phyloP scores from a whole-genome alignment of 2,113 vertebrate species.

The Hypocryptadius cinnamomeus region DNA sequence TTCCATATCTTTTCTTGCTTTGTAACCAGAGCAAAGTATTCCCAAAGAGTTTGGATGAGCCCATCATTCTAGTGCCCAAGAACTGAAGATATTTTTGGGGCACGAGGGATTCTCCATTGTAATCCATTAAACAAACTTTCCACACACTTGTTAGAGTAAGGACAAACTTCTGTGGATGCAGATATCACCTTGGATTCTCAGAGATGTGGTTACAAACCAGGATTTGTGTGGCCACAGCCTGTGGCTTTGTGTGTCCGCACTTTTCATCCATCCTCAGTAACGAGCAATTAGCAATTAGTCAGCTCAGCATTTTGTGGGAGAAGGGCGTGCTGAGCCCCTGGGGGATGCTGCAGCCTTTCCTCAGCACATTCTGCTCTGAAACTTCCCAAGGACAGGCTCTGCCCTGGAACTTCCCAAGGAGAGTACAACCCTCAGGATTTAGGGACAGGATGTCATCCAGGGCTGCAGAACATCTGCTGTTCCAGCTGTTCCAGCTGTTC shows the following conservation, averaged over 20 bases:
- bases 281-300: not conserved
- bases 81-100: not conserved
- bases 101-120: not conserved
- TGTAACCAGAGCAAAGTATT: not conserved
- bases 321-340: not conserved
- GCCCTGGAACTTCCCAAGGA: not conserved
- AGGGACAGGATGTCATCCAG: accelerated
- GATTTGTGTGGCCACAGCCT: not conserved
- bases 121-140: not conserved
- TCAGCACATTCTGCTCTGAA: not conserved
- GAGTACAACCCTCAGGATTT: accelerated
- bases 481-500: not conserved
- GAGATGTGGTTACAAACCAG: accelerated
- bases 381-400: not conserved
- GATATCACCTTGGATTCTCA: accelerated
- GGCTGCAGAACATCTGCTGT: not conserved
- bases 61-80: accelerated
- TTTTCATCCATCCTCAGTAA: not conserved
- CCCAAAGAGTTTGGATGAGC: not conserved
- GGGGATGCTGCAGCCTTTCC: not conserved
- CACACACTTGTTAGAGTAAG: not conserved
- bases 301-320: not conserved
- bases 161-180: not conserved
- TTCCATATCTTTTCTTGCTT: not conserved
- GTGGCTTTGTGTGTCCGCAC: not conserved